Percentiles rank a stretch among this genome's conserved stretches.
phyloP scores from a whole-genome alignment of 2,113 vertebrate genomes.

The Vanacampus margaritifer region DNA sequence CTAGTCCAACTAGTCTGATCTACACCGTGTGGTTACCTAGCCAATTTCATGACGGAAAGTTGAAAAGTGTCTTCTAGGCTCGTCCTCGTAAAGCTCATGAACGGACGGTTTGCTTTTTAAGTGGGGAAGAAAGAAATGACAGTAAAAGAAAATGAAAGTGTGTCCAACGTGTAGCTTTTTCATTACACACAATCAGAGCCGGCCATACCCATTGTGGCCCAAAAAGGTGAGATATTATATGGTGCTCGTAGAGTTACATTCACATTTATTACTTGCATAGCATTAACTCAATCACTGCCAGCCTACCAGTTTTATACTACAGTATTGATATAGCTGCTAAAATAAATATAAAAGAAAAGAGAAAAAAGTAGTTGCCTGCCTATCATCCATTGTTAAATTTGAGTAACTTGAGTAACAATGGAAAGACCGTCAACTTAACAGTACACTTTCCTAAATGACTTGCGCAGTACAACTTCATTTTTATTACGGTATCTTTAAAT shows the following conservation, averaged over 20 bases:
- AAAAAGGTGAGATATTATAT: not conserved
- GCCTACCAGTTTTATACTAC: too few relatives aligned
- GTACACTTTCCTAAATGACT: not conserved
- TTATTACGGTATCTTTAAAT: not conserved
- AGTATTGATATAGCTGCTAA: too few relatives aligned
- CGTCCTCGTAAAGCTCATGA: slow-evolving; percentile 61
- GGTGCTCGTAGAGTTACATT: not conserved
- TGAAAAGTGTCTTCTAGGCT: slow-evolving; percentile 49
- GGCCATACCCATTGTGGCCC: not conserved
- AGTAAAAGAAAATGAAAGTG: not conserved
- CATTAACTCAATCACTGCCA: too few relatives aligned
- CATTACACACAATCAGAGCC: not conserved
- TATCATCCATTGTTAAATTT: too few relatives aligned
- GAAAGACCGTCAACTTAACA: not conserved
- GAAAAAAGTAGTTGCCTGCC: too few relatives aligned
- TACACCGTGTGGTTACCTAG: slow-evolving; percentile 56
- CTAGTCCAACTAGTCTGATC: slow-evolving; percentile 41
- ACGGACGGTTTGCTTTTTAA: slow-evolving; percentile 63
- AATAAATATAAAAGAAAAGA: too few relatives aligned
- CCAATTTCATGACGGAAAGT: slow-evolving; percentile 47
- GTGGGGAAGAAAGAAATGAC: slow-evolving; percentile 44
- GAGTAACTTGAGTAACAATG: too few relatives aligned
- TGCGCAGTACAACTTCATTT: not conserved
- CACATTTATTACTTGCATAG: not conserved
- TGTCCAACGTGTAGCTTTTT: not conserved